Conservation (phyloP, 2,888 invertebrate species). For the Megalurothrips usitatus region DNA sequence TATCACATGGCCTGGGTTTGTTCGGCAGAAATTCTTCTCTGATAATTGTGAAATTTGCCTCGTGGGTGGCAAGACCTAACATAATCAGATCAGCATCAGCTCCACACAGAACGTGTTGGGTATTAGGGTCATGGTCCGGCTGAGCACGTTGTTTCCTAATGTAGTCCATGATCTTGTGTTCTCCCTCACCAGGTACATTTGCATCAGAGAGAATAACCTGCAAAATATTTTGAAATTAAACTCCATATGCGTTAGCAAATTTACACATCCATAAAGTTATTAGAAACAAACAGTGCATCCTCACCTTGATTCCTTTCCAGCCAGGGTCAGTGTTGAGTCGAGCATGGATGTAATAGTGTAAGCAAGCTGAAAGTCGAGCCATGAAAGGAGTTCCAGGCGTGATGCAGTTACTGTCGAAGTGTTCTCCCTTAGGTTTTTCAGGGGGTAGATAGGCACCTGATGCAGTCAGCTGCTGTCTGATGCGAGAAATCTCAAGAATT, state of each 20-base stretch:
- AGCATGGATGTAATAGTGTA: slow-evolving; percentile 80
- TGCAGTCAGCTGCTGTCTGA: slow-evolving; percentile 65
- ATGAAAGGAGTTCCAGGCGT: slow-evolving; percentile 98
- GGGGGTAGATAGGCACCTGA: slow-evolving; percentile 76
- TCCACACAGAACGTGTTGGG: slow-evolving; percentile 94
- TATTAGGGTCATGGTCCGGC: slow-evolving; percentile 95
- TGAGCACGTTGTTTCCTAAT: slow-evolving; percentile 85
- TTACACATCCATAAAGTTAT: not conserved
- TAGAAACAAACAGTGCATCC: slow-evolving; percentile 58
- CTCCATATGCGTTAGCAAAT: not conserved
- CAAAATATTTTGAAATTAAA: not conserved
- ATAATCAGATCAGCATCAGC: slow-evolving; percentile 98
- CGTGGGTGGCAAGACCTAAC: slow-evolving; percentile 97
- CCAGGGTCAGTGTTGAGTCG: slow-evolving; percentile 89
- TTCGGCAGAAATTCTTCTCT: slow-evolving; percentile 98
- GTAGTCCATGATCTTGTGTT: slow-evolving; percentile 99
- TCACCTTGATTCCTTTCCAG: slow-evolving; percentile 91
- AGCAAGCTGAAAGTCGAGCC: slow-evolving; percentile 79
- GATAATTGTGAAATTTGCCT: slow-evolving; percentile 98
- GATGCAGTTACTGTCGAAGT: slow-evolving; percentile 99
- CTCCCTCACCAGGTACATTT: slow-evolving; percentile 95
- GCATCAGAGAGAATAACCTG: slow-evolving; percentile 93
- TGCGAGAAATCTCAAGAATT: slow-evolving; percentile 74
- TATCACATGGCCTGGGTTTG: slow-evolving; percentile 90
- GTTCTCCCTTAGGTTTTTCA: slow-evolving; percentile 59